phyloP scores from a whole-genome alignment of 1,140 invertebrate species.

The Meloidogyne floridensis region DNA sequence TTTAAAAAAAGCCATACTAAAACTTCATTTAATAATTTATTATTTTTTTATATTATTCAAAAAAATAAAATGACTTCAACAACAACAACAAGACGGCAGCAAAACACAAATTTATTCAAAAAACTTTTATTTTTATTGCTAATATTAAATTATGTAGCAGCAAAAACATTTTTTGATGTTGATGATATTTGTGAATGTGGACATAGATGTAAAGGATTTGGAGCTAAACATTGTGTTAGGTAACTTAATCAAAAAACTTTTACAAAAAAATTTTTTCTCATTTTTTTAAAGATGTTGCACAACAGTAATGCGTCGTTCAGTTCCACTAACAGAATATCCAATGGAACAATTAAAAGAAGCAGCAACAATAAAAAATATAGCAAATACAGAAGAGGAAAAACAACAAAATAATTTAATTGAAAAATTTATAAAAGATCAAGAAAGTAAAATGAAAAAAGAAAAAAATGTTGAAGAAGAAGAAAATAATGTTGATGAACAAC shows the following conservation, averaged over 20 bases:
- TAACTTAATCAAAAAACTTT: not conserved
- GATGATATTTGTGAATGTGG: conserved; percentile 30
- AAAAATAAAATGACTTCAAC: not conserved
- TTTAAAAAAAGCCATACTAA: too few relatives aligned
- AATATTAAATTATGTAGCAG: not conserved
- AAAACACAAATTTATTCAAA: conserved; percentile 9
- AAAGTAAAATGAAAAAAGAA: too few relatives aligned
- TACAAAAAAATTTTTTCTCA: too few relatives aligned
- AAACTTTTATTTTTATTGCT: conserved; percentile 8
- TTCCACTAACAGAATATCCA: conserved; percentile 17
- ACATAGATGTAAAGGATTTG: not conserved
- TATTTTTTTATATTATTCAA: not conserved
- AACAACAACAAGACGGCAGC: not conserved
- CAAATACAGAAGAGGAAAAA: conserved; percentile 2
- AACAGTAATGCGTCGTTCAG: conserved; percentile 28
- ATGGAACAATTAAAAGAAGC: conserved; percentile 10
- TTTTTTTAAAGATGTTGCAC: conserved; percentile 19
- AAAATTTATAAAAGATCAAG: not conserved
- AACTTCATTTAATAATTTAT: not conserved
- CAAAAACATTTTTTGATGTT: not conserved
- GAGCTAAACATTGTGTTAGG: conserved; percentile 23
- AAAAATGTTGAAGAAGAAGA: not conserved
- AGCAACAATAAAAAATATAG: not conserved
- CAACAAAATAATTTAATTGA: conserved; percentile 1
- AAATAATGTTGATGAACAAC: not conserved